Conservation (phyloP, 2,113 vertebrate species). For the Ptilonorhynchus violaceus region DNA sequence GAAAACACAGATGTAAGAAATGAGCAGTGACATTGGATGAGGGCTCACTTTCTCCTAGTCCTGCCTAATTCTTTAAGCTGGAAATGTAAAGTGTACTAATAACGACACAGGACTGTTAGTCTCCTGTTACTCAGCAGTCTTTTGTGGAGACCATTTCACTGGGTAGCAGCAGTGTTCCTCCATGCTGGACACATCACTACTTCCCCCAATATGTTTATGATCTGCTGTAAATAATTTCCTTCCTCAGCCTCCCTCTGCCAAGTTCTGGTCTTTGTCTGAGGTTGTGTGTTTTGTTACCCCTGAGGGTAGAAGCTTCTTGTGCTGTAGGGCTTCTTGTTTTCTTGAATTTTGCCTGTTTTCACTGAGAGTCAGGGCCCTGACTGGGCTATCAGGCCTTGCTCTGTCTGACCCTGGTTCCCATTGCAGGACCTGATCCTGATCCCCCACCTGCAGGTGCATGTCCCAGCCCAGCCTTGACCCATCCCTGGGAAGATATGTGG, state of each 20-base stretch:
- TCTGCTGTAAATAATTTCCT: not conserved
- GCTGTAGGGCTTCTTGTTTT: not conserved
- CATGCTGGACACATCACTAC: accelerated
- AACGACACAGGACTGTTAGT: accelerated
- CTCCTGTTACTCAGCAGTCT: not conserved
- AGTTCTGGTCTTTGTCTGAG: not conserved
- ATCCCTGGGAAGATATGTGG: accelerated
- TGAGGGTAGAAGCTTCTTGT: not conserved
- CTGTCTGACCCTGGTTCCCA: not conserved
- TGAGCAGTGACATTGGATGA: not conserved
- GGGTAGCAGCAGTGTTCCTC: not conserved
- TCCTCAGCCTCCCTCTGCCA: accelerated
- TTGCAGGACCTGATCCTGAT: not conserved
- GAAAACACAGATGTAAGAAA: not conserved
- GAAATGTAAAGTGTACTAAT: not conserved
- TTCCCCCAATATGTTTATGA: not conserved
- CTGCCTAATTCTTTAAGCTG: not conserved
- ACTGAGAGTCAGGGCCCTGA: no score
- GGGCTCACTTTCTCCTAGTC: not conserved
- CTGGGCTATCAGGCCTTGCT: not conserved
- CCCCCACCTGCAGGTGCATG: no score
- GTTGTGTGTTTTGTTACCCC: not conserved
- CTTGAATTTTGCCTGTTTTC: not conserved
- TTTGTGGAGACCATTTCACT: not conserved
- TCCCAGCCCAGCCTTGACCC: not conserved